These are phyloP conservation scores for Delichon dasypus DNA, from an alignment of 2,797 vertebrate species.

Conservation along the genomic window DNA sequence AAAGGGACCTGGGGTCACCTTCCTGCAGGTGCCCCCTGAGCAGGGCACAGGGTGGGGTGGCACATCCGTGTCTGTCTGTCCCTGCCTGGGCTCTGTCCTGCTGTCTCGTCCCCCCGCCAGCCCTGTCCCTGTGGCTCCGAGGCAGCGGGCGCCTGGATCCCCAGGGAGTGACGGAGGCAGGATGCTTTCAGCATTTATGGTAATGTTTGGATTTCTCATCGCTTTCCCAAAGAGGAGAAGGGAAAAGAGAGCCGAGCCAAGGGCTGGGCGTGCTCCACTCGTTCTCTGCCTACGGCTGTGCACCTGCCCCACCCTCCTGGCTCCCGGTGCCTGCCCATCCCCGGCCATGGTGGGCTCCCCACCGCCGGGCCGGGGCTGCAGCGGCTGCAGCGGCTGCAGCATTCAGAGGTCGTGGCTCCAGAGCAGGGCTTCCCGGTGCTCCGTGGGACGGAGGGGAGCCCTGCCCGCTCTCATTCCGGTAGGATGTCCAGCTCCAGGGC, in stretches of 20 bases:
- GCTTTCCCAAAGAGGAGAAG: background rate
- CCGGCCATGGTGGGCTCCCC: accelerated
- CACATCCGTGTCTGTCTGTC: background rate
- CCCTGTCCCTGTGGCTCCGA: background rate
- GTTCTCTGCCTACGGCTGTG: accelerated
- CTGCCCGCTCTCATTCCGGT: background rate
- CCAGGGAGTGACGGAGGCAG: background rate
- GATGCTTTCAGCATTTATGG: slow-evolving; percentile 77
- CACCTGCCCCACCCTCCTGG: background rate
- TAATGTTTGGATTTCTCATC: slow-evolving; percentile 71
- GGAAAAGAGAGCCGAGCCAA: background rate
- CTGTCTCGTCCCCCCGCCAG: background rate
- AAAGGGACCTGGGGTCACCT: accelerated
- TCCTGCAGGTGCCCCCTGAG: background rate
- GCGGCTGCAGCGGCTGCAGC: background rate
- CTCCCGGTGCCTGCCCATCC: background rate
- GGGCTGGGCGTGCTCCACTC: background rate
- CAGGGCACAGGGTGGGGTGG: background rate
- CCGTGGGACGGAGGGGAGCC: background rate
- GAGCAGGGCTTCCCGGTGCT: background rate
- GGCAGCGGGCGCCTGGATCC: background rate
- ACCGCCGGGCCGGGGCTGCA: accelerated
- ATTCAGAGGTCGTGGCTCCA: accelerated
- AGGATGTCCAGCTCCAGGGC: background rate
- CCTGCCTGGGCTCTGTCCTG: background rate